A percentile compares a stretch with the other conserved stretches of the same genome.
Evolutionary conservation across 1,140 invertebrate species (phyloP).

Genomic region (Ladona fulva): DNA sequence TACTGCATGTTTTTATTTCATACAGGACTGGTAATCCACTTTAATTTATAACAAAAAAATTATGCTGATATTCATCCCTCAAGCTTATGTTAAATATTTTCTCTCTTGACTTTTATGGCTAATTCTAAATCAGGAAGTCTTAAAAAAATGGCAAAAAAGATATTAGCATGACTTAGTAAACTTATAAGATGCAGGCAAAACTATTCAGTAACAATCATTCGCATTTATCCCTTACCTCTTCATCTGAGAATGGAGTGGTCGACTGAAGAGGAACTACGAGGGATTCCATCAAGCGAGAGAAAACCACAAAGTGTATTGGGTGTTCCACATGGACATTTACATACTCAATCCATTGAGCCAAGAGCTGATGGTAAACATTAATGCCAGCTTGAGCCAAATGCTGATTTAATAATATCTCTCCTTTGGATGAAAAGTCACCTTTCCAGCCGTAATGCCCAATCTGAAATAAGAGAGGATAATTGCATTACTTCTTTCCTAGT

Average conservation of each 20-base stretch:
- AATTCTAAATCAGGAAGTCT: too few species aligned
- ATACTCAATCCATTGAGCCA: conserved; percentile 69
- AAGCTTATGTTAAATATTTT: too few species aligned
- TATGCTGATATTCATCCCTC: too few species aligned
- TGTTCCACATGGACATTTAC: conserved; percentile 62
- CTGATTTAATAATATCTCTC: conserved; percentile 76
- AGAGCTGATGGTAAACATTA: conserved; percentile 47
- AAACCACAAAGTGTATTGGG: conserved; percentile 63
- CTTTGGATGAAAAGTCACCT: conserved; percentile 70
- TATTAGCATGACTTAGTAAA: too few species aligned
- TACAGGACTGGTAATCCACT: too few species aligned
- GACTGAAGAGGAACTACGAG: conserved; percentile 54
- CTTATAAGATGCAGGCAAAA: too few species aligned
- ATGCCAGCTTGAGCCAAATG: conserved; percentile 87
- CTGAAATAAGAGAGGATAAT: too few species aligned
- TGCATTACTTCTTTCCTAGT: too few species aligned
- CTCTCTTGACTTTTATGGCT: too few species aligned
- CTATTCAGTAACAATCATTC: neutral
- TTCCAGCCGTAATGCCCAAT: conserved; percentile 63
- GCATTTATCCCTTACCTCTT: conserved; percentile 42
- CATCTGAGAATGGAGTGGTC: conserved; percentile 46
- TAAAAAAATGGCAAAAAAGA: too few species aligned
- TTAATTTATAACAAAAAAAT: too few species aligned
- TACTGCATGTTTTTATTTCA: too few species aligned
- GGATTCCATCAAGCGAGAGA: conserved; percentile 54